Percentiles rank a stretch among this genome's conserved stretches.
Conservation (phyloP, 2,113 vertebrate genomes). For the Paramormyrops kingsleyae region DNA sequence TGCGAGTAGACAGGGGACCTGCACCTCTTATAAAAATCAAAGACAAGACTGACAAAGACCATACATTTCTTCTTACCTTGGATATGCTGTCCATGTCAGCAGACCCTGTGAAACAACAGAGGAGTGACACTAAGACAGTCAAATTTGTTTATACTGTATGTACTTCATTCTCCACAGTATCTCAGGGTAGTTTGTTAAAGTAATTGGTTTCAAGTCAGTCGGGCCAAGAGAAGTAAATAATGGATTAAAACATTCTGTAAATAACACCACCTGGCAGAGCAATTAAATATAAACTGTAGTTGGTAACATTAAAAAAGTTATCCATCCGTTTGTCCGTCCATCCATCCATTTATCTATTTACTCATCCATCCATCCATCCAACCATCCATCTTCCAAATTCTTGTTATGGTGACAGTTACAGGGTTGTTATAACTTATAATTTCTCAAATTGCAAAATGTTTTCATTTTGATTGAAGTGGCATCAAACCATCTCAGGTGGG, state of each 20-base stretch:
- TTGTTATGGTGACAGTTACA: background rate
- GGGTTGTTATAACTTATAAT: background rate
- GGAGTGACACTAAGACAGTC: background rate
- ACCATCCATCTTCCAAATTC: background rate
- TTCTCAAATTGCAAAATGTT: background rate
- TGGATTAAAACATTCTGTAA: background rate
- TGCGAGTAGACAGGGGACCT: background rate
- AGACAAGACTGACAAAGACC: background rate
- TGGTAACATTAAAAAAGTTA: background rate
- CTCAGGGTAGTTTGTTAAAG: background rate
- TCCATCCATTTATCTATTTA: no score
- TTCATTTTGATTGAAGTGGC: background rate
- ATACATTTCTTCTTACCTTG: conserved; percentile 69
- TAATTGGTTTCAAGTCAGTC: background rate
- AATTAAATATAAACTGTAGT: background rate
- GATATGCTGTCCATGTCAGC: conserved; percentile 98
- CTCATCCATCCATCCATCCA: background rate
- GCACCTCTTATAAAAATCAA: background rate
- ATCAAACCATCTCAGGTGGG: background rate
- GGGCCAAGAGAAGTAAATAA: background rate
- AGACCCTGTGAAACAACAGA: conserved; percentile 65
- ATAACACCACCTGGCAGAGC: background rate
- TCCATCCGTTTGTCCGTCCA: background rate
- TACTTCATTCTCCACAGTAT: background rate
- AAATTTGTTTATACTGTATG: background rate